Evolutionary conservation across 2,888 invertebrate species (phyloP), one percentile per base, ranked within the genome.

Genomic region (Pyrrhia umbra): DNA sequence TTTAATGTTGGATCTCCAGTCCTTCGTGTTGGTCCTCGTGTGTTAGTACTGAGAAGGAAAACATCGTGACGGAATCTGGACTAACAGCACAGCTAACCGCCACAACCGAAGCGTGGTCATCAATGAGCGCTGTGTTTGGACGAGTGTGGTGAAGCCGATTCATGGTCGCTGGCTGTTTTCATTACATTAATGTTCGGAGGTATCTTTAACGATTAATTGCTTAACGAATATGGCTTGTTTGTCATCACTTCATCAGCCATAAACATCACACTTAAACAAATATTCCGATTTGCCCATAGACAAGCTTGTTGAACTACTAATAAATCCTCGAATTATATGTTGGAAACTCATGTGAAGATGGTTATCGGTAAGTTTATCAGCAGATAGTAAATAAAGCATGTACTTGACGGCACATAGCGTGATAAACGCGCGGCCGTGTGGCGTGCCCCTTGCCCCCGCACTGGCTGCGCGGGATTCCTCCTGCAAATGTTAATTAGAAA

Each of bases 351-450:
- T 57, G 54, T 30, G 2, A 9, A 30, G 71, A 71, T 76, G 16
- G 57, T 50, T 55, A 63, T 71, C 71, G n/a, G 77, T 76, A 57
- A 75, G 45, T 63, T 39, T 62, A 76, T 71, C 76, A 60, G 55
- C n/a, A n/a, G n/a, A n/a, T 42, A 45, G 69, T 68, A 52, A 68
- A 52, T 16, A 74, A 57, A 39, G 16, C 42, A 9, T 1, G 52
- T 6, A 16, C 62, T n/a, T 43, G 64, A 23, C 8, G 13, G 52
- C 3, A 23, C 39, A n/a, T 15, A 15, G 18, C 50, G 18, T 42
- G 46, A 52, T 18, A 15, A 30, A 37, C 13, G 63, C 15, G 55
- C 56, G 47, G 25, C 23, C n/a, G 37, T 42, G 70, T 70, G 68
- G 67, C 68, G 46, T 43, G 71, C 54, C 57, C 71, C 50, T 23